phyloP scores from a whole-genome alignment of 2,888 invertebrate genomes.

The Emmelina monodactyla region DNA sequence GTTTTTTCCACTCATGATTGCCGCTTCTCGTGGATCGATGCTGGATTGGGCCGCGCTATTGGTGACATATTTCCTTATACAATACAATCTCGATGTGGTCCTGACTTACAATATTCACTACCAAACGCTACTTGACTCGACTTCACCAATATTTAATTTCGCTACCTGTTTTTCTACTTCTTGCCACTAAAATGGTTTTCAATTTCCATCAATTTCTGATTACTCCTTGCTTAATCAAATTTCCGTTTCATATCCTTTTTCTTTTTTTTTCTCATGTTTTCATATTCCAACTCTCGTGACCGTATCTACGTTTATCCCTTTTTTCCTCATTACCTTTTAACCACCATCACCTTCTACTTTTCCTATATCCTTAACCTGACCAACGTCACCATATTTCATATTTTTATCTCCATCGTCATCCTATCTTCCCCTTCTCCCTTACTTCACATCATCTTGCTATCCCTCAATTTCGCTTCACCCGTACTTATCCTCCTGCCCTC shows the following conservation, averaged over 20 bases:
- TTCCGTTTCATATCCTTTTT: slow-evolving; percentile 8
- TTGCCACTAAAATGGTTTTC: no score
- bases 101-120: slow-evolving; percentile 19
- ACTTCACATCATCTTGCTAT: slow-evolving; percentile 2
- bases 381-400: not conserved
- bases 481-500: no score
- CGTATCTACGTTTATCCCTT: no score
- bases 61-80: slow-evolving; percentile 33
- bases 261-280: slow-evolving; percentile 8
- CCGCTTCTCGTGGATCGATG: slow-evolving; percentile 60
- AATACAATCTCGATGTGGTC: slow-evolving; percentile 19
- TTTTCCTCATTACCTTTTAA: not conserved
- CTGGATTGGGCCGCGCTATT: slow-evolving; percentile 58
- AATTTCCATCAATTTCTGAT: no score
- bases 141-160: slow-evolving; percentile 4
- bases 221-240: no score
- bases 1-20: slow-evolving; percentile 66
- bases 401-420: slow-evolving; percentile 5
- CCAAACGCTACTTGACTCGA: slow-evolving; percentile 48
- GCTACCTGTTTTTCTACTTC: no score
- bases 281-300: slow-evolving; percentile 4
- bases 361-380: slow-evolving; percentile 1
- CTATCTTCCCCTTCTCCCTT: no score
- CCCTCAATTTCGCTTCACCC: no score
- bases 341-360: slow-evolving; percentile 2